Percentiles rank a stretch among this genome's conserved stretches.
Evolutionary conservation across 2,797 vertebrate genomes (phyloP).

Genomic region (Setipinna tenuifilis): DNA sequence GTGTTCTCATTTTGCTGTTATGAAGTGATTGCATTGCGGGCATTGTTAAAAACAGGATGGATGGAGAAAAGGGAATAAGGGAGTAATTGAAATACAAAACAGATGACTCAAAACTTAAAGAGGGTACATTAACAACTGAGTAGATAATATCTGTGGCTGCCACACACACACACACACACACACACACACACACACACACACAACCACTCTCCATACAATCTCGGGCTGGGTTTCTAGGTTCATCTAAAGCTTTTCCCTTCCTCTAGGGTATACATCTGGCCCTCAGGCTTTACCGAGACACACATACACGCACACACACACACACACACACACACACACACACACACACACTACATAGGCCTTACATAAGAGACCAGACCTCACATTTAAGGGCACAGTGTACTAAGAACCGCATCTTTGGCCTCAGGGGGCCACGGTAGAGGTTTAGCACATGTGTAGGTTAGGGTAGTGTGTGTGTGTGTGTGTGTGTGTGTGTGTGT

Average conservation of each 20-base stretch:
- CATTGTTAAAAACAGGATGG: neutral
- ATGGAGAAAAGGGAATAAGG: neutral
- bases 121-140: neutral
- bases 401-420: neutral
- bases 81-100: neutral
- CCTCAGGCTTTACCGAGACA: neutral
- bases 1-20: neutral
- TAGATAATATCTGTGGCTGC: neutral
- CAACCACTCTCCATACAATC: neutral
- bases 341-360: neutral
- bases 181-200: neutral
- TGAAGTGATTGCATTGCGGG: neutral
- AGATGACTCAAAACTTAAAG: neutral
- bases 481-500: conserved; percentile 14
- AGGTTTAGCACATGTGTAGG: neutral
- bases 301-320: neutral
- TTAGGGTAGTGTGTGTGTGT: neutral
- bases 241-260: neutral
- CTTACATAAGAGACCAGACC: neutral
- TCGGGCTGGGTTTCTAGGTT: neutral
- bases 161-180: neutral
- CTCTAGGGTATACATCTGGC: neutral
- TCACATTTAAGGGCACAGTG: neutral
- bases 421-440: neutral
- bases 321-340: neutral